phyloP scores from a whole-genome alignment of 2,113 vertebrate genomes.

The Macheiramphus alcinus region DNA sequence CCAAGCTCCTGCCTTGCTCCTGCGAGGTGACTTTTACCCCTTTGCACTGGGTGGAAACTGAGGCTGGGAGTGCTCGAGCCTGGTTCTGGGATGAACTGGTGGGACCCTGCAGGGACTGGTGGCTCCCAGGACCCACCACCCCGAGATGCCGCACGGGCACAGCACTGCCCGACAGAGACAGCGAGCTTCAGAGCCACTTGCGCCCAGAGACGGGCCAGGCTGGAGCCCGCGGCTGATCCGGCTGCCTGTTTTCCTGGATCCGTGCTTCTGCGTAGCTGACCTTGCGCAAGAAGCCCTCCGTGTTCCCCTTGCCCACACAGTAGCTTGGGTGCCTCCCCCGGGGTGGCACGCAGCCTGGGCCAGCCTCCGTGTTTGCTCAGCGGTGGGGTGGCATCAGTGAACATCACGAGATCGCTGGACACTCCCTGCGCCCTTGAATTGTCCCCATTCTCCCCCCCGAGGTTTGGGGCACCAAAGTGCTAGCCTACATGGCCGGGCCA shows the following conservation, averaged over 20 bases:
- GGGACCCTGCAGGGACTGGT: neutral
- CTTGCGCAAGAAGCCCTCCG: neutral
- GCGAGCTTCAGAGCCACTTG: neutral
- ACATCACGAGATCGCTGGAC: neutral
- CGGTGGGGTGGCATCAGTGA: neutral
- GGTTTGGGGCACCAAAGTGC: accelerated
- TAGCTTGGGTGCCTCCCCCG: neutral
- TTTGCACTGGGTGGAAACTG: neutral
- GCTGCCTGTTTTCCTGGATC: neutral
- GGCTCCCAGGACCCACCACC: neutral
- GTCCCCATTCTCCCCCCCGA: accelerated
- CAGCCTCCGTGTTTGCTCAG: neutral
- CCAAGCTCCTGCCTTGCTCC: neutral
- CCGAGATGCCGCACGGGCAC: accelerated
- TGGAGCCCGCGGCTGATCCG: accelerated
- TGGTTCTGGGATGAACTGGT: neutral
- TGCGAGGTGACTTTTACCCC: neutral
- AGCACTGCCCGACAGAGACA: accelerated
- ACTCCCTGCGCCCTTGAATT: constrained; percentile 1
- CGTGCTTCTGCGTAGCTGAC: neutral
- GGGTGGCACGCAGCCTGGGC: neutral
- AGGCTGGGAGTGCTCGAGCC: neutral
- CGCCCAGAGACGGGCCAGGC: neutral
- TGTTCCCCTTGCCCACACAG: neutral
- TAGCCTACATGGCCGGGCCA: neutral